Base-by-base conservation (phyloP, 1,140 invertebrate genomes). In the Drosophila rhopaloa region DNA sequence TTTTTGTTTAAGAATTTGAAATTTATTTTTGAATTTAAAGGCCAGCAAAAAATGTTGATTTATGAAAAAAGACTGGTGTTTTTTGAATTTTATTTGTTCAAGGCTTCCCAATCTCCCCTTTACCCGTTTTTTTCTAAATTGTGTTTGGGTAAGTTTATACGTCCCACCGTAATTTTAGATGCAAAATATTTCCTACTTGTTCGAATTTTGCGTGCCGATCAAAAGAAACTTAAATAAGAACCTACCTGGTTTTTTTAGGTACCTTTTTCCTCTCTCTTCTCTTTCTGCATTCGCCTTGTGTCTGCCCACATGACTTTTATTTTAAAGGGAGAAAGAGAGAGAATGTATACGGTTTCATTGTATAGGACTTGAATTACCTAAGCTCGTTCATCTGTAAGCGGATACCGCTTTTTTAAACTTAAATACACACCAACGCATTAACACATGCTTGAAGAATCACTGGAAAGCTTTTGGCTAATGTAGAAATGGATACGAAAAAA, bases 281-380 rank as follows among this genome's bases (percentile, higher is more conserved):
- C 24, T 50, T 27, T 57, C 6, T 5, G 40, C 38, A 2, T 51
- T 68, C n/a, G 5, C 13, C 72, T 77, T 77, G 70, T 60, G 75
- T 77, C 56, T 50, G 70, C 84, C 84, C 84, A 83, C 84, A 88
- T 88, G 58, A 72, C 79, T 85, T 76, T 74, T 59, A 55, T 55
- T 60, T 46, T 32, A 14, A 38, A n/a, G 56, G 58, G 8, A 40
- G 37, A 50, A 27, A 54, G 40, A 35, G 62, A 47, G 43, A 50
- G 51, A 76, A 47, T 51, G 84, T 88, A 79, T 88, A 79, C 55
- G 66, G 83, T 84, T 85, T 80, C 81, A 58, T 67, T 84, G 81
- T 85, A 46, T 76, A 56, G 73, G 81, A 85, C 71, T 84, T 84
- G 67, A 81, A 85, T 88, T 88, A 88, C 83, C 83, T 73, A 57